These are phyloP conservation scores for Drosophila nigrodunni DNA, from an alignment of 1,140 invertebrate genomes.

Conservation along the genomic window DNA sequence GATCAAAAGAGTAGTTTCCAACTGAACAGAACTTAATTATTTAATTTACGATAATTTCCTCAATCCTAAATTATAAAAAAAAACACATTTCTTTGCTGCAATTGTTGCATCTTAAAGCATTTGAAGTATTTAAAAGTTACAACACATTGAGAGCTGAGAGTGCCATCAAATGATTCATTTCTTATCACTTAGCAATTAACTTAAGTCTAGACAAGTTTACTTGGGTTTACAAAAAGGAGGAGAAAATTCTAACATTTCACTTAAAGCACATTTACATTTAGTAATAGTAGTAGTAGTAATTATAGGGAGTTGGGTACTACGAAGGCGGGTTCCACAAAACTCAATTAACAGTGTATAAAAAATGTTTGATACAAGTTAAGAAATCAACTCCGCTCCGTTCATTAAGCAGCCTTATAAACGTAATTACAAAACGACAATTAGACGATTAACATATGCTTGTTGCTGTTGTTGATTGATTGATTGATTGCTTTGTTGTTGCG, in stretches of 20 bases:
- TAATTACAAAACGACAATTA: conserved; percentile 34
- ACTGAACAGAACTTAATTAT: conserved; percentile 39
- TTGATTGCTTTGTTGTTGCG: conserved; percentile 70
- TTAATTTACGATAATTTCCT: conserved; percentile 19
- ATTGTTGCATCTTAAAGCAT: conserved; percentile 78
- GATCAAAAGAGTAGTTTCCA: conserved; percentile 33
- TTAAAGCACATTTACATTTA: conserved; percentile 55
- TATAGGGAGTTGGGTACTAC: background rate
- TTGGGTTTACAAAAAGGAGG: conserved; percentile 48
- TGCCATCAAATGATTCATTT: conserved; percentile 67
- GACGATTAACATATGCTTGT: conserved; percentile 30
- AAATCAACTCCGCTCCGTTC: conserved; percentile 8
- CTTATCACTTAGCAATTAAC: conserved; percentile 57
- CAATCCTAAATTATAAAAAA: conserved; percentile 38
- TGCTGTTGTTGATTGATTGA: conserved; percentile 35
- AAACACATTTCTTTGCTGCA: conserved; percentile 50
- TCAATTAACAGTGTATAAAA: conserved; percentile 52
- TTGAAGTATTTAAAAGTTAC: conserved; percentile 41
- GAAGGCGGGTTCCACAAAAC: conserved; percentile 3
- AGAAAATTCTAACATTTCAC: conserved; percentile 58
- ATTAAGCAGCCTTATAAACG: conserved; percentile 38
- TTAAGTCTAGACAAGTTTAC: conserved; percentile 60
- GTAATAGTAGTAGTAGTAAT: background rate
- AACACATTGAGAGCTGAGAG: conserved; percentile 27
- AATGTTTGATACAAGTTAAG: conserved; percentile 21